These are phyloP conservation scores for Chrysolina oricalcia DNA, from an alignment of 2,888 invertebrate species.

Conservation along the genomic window DNA sequence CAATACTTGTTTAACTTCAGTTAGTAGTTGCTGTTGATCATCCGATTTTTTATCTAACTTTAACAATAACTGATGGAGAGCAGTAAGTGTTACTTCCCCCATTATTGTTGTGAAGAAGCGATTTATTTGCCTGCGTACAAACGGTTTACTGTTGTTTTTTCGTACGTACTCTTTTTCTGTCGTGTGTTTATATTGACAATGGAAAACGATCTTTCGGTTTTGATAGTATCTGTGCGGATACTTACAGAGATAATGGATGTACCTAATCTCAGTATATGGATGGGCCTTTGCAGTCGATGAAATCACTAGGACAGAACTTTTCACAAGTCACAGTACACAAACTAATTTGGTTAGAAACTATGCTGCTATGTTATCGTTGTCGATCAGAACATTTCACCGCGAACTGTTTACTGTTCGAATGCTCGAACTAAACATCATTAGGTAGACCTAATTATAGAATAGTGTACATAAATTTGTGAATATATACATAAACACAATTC, in stretches of 20 bases:
- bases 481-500: too few relatives aligned
- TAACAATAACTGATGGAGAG: neutral
- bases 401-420: too few relatives aligned
- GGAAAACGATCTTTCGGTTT: neutral
- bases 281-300: neutral
- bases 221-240: neutral
- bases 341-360: too few relatives aligned
- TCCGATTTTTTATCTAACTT: neutral
- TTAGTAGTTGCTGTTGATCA: too few relatives aligned
- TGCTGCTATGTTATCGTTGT: too few relatives aligned
- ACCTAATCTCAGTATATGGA: too few relatives aligned
- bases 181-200: constrained; percentile 2
- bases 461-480: too few relatives aligned
- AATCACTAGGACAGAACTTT: too few relatives aligned
- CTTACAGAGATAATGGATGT: constrained; percentile 9
- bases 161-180: neutral
- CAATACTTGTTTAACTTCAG: neutral
- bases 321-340: too few relatives aligned
- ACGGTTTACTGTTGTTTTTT: neutral
- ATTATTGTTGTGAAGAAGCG: neutral
- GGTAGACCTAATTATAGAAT: too few relatives aligned
- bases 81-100: neutral
- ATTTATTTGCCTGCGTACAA: neutral
- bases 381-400: too few relatives aligned
- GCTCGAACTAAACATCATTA: too few relatives aligned